Base-by-base conservation (phyloP, 2,113 vertebrate genomes). In the Dissostichus mawsoni region DNA sequence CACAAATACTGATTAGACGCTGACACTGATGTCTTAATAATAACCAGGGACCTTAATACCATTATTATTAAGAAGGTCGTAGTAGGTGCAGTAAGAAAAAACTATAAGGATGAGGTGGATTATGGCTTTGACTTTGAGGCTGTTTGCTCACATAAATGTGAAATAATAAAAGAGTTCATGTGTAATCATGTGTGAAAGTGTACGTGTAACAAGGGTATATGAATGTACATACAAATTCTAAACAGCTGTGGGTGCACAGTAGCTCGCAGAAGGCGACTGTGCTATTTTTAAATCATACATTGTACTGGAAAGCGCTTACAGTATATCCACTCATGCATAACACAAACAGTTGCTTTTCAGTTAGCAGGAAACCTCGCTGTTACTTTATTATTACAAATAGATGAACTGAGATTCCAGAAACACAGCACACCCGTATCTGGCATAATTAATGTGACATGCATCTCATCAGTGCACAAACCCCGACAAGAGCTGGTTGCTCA, bases 391-490 rank as follows among this genome's bases (percentile, higher is more conserved):
- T 92, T 90, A 93, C 87, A 91, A 92, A 93, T 90, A 82, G 80
- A 92, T 92, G 87, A 90, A 83, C 23, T 74, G 82, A 89, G 84
- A 89, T 79, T 89, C 52, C 68, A 69, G 77, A 82, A 91, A 86
- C 64, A 44, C 77, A 84, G 71, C 74, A 52, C 66, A 71, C 74
- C 69, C 64, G 2, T 58, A 90, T 84, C 88, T 81, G 82, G 90
- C 90, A 92, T 90, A 93, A 91, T 90, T 91, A 84, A 92, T 90
- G 85, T 91, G 91, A 92, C 90, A 87, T 81, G 80, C 81, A 78
- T 78, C 86, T 92, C 88, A 87, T 83, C 87, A 70, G 83, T 76
- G 82, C 83, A 76, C 80, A 83, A 87, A 88, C 78, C 82, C 85
- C 70, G 62, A 82, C 72, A 45, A 80, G 71, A 65, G 85, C 82